phyloP scores from a whole-genome alignment of 2,113 vertebrate species.

The Hemicordylus capensis region DNA sequence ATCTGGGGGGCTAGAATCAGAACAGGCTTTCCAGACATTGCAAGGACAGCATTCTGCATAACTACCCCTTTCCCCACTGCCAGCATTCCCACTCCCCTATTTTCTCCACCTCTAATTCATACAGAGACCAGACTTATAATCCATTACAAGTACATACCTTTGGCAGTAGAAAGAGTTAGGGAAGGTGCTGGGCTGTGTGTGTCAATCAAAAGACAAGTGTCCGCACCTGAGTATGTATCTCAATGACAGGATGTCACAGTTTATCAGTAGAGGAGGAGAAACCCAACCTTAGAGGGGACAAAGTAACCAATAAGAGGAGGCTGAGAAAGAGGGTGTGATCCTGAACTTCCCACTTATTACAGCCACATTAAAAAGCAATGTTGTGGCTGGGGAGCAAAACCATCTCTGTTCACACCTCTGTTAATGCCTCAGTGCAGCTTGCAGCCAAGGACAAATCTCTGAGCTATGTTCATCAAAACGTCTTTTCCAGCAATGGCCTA shows the following conservation, averaged over 20 bases:
- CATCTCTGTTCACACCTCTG: not conserved
- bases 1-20: too few relatives aligned
- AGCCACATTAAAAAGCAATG: not conserved
- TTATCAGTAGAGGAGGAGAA: not conserved
- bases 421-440: not conserved
- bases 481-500: not conserved
- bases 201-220: too few relatives aligned
- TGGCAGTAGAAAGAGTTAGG: not conserved
- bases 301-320: not conserved
- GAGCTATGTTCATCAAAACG: not conserved
- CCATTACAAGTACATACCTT: not conserved
- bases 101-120: not conserved
- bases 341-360: not conserved
- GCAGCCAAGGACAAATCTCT: not conserved
- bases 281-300: not conserved
- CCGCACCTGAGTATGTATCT: too few relatives aligned
- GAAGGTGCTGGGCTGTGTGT: not conserved
- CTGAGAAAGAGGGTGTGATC: not conserved
- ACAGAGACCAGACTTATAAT: not conserved
- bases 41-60: not conserved
- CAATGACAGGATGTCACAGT: constrained; percentile 50
- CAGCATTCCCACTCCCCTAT: not conserved
- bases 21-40: not conserved
- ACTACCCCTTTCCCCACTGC: not conserved
- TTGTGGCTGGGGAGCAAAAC: not conserved